Conservation (phyloP, 1,140 invertebrate genomes). For the Drosophila punjabiensis region DNA sequence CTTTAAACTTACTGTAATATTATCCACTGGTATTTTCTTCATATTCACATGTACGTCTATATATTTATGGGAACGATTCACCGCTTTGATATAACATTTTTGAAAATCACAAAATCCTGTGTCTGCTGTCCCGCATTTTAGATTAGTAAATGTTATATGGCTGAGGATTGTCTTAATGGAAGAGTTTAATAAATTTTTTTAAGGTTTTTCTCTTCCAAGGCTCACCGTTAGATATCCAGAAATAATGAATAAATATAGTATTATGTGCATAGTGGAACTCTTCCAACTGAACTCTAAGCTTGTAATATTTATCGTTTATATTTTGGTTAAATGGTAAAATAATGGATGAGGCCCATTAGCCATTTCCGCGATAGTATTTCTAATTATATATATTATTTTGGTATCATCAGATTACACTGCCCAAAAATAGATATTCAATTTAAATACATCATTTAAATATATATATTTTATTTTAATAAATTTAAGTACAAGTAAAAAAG, state of each 20-base stretch:
- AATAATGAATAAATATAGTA: background rate
- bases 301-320: background rate
- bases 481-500: background rate
- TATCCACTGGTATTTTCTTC: conserved; percentile 6
- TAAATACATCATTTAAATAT: background rate
- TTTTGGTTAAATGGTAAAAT: background rate
- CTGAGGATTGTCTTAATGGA: background rate
- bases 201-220: background rate
- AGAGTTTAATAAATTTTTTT: background rate
- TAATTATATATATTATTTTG: background rate
- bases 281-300: background rate
- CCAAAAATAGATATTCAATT: background rate
- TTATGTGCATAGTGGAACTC: background rate
- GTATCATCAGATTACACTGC: background rate
- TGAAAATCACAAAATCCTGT: background rate
- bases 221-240: conserved; percentile 4
- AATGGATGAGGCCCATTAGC: background rate
- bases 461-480: background rate
- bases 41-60: conserved; percentile 21
- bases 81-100: conserved; percentile 52
- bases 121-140: conserved; percentile 39
- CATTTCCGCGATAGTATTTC: background rate
- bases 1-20: conserved; percentile 34
- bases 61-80: conserved; percentile 65
- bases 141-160: conserved; percentile 57